Base-by-base conservation (phyloP, 2,888 invertebrate genomes). In the Tetropium fuscum region DNA sequence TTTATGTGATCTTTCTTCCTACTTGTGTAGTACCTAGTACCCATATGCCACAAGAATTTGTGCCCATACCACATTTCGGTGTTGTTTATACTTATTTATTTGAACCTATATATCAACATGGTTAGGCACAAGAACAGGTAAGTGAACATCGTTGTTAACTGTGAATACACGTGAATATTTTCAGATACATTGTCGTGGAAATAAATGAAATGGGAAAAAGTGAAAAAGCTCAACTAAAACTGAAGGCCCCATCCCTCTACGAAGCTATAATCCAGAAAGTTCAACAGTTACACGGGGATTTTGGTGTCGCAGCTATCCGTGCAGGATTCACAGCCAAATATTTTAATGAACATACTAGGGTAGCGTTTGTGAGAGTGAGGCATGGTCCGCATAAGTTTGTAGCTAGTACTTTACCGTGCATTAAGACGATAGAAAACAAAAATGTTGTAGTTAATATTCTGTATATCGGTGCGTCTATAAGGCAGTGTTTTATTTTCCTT, bases 381-480 rank as follows among this genome's bases (percentile, higher is more conserved):
- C 93, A 92, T 77, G 91, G 91, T 0, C 91, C 93, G 2, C 92
- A 94, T 74, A 86, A 83, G 72, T 87, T 90, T 78, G 84, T 93
- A 0, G 83, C 89, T 0, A 90, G 89, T 74, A 82, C 86, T 59
- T 73, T 94, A 64, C 92, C 93, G 8, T 84, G 88, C 68, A 84
- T 93, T 47, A 89, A 85, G n/a, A 83, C 86, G 72, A 83, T 93
- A 34, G 88, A 87, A 6, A 86, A 86, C 18, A 83, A 87, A 62
- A 81, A 83, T 45, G 89, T 90, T 0, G 83, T 81, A 49, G 78
- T 92, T 16, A 86, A 85, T 47, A 90, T 89, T 11, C 78, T 93
- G 2, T 92, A 93, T 78, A 84, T 88, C 1, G 92, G 93, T 15
- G 93, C 93, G 2, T 92, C 93, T 10, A 84, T 94, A 49, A 90